Evolutionary conservation across 1,140 invertebrate species (phyloP).

Genomic region (Manduca sexta): DNA sequence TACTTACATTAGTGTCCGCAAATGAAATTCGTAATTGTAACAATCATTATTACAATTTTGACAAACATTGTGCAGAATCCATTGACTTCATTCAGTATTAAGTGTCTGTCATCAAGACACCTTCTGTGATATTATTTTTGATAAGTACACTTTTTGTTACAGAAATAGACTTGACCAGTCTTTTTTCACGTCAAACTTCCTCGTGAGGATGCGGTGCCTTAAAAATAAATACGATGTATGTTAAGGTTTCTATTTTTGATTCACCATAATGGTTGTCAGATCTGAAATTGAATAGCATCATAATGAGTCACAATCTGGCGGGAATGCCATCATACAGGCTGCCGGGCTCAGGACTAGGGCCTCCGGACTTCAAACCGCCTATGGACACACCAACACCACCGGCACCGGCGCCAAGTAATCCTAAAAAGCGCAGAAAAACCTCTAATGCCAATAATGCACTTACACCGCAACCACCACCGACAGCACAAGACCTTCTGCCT

Average conservation of each 20-base stretch:
- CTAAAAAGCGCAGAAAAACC: slow-evolving; percentile 81
- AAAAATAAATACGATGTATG: slow-evolving; percentile 39
- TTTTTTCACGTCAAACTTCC: slow-evolving; percentile 62
- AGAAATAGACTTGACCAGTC: slow-evolving; percentile 66
- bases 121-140: slow-evolving; percentile 9
- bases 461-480: slow-evolving; percentile 74
- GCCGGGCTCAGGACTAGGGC: slow-evolving; percentile 77
- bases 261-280: slow-evolving; percentile 56
- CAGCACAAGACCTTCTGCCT: slow-evolving; percentile 83
- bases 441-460: slow-evolving; percentile 75
- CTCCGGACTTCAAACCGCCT: slow-evolving; percentile 77
- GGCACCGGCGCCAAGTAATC: slow-evolving; percentile 76
- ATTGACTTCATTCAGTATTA: not conserved
- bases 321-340: slow-evolving; percentile 80
- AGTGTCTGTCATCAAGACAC: no score
- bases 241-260: slow-evolving; percentile 32
- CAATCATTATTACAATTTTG: slow-evolving; percentile 15
- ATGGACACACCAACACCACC: slow-evolving; percentile 74
- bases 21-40: slow-evolving; percentile 17
- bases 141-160: slow-evolving; percentile 55
- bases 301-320: slow-evolving; percentile 79
- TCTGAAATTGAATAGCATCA: slow-evolving; percentile 51
- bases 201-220: slow-evolving; percentile 64
- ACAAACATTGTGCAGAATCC: not conserved
- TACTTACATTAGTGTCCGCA: slow-evolving; percentile 31